A percentile compares a stretch with the other conserved stretches of the same genome.
These are phyloP conservation scores for Micronycteris hirsuta DNA, from an alignment of 2,113 vertebrate genomes.

Conservation along the genomic window DNA sequence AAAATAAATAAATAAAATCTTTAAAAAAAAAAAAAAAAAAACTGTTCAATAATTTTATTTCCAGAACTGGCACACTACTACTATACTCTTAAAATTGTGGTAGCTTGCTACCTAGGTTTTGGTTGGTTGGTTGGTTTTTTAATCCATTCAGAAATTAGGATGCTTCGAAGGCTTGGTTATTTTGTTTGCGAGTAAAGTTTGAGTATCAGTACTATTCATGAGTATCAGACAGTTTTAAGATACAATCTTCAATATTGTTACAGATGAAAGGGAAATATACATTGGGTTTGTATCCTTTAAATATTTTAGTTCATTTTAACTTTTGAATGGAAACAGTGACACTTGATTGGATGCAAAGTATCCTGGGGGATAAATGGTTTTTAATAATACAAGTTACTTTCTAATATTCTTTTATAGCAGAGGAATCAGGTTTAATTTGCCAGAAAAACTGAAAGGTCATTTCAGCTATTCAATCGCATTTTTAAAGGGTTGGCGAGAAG, in stretches of 20 bases:
- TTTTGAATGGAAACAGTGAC: background rate
- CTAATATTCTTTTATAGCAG: background rate
- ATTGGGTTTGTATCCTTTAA: background rate
- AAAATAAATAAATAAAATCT: no score
- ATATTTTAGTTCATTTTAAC: background rate
- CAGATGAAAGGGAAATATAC: background rate
- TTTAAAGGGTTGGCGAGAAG: background rate
- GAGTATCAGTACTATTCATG: background rate
- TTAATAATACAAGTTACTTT: slow-evolving; percentile 2
- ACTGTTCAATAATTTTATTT: background rate
- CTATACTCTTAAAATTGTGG: background rate
- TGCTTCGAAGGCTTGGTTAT: background rate
- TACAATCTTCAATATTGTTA: background rate
- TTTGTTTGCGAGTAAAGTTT: background rate
- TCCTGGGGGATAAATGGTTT: background rate
- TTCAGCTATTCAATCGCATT: background rate
- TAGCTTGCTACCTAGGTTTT: background rate
- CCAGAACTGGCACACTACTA: background rate
- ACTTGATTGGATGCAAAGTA: background rate
- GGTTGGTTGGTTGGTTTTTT: background rate
- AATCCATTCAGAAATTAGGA: background rate
- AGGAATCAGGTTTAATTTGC: background rate
- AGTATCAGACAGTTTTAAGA: background rate
- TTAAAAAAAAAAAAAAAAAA: no score
- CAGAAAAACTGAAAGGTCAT: slow-evolving; percentile 18